Conservation (phyloP, 1,140 invertebrate genomes). For the Megathymus violae region DNA sequence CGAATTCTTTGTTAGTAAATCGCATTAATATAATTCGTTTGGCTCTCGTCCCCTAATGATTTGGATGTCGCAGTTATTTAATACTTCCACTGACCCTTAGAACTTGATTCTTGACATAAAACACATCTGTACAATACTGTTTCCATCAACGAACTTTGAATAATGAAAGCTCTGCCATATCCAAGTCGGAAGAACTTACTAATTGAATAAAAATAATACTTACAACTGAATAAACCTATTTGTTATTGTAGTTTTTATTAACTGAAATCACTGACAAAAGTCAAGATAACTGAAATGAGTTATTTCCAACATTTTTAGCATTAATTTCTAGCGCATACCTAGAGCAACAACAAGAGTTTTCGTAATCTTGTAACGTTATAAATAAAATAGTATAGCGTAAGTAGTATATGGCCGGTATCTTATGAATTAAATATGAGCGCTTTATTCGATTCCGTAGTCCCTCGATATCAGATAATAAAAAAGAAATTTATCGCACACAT, state of each 20-base stretch:
- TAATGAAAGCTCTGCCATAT: slow-evolving; percentile 77
- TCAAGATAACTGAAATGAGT: no score
- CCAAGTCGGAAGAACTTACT: slow-evolving; percentile 50
- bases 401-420: slow-evolving; percentile 80
- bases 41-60: slow-evolving; percentile 73
- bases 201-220: slow-evolving; percentile 59
- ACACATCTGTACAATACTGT: slow-evolving; percentile 5
- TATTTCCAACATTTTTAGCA: no score
- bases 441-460: slow-evolving; percentile 83
- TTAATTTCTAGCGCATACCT: no score
- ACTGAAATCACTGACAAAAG: no score
- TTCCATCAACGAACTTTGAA: slow-evolving; percentile 24
- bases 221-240: no score
- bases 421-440: slow-evolving; percentile 84
- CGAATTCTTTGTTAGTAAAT: slow-evolving; percentile 20
- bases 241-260: no score
- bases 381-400: slow-evolving; percentile 80
- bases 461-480: slow-evolving; percentile 84
- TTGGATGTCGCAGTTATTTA: slow-evolving; percentile 81
- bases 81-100: slow-evolving; percentile 75
- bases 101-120: no score
- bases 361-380: slow-evolving; percentile 78
- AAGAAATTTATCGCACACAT: slow-evolving; percentile 82
- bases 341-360: slow-evolving; percentile 44
- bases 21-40: slow-evolving; percentile 50